phyloP scores from a whole-genome alignment of 2,888 invertebrate species.

The Callimorpha dominula region DNA sequence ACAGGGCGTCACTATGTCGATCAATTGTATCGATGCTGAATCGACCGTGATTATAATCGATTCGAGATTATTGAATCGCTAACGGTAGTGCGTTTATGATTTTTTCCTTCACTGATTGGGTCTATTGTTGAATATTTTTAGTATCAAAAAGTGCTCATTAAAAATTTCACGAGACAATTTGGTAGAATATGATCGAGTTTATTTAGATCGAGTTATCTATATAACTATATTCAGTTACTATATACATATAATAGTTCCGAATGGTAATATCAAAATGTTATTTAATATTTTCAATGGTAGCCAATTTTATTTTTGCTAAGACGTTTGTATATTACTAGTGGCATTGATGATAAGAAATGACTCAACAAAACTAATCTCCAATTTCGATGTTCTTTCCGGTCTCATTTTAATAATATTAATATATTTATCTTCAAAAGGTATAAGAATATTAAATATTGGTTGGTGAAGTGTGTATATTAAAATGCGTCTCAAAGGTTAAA shows the following conservation, averaged over 20 bases:
- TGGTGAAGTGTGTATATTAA: too few species aligned
- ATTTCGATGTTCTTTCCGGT: too few species aligned
- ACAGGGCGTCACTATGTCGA: constrained; percentile 79
- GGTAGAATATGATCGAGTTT: constrained; percentile 9
- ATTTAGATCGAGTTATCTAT: constrained; percentile 7
- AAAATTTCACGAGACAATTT: constrained; percentile 46
- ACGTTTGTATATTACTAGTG: too few species aligned
- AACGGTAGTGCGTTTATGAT: constrained; percentile 63
- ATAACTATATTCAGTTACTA: constrained; percentile 1
- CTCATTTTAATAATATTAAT: too few species aligned
- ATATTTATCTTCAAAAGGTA: too few species aligned
- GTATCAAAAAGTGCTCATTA: constrained; percentile 63
- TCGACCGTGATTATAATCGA: constrained; percentile 78
- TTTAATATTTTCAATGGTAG: neutral
- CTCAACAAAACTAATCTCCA: too few species aligned
- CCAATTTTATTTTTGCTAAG: too few species aligned
- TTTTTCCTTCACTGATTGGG: constrained; percentile 69
- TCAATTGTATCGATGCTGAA: constrained; percentile 73
- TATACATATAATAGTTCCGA: neutral
- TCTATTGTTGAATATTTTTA: constrained; percentile 68
- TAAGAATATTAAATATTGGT: too few species aligned
- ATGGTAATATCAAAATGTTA: neutral
- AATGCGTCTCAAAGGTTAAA: too few species aligned
- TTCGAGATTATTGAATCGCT: constrained; percentile 66
- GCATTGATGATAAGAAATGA: too few species aligned